Base-by-base conservation (phyloP, 2,113 vertebrate genomes). In the Genyomyrus donnyi region DNA sequence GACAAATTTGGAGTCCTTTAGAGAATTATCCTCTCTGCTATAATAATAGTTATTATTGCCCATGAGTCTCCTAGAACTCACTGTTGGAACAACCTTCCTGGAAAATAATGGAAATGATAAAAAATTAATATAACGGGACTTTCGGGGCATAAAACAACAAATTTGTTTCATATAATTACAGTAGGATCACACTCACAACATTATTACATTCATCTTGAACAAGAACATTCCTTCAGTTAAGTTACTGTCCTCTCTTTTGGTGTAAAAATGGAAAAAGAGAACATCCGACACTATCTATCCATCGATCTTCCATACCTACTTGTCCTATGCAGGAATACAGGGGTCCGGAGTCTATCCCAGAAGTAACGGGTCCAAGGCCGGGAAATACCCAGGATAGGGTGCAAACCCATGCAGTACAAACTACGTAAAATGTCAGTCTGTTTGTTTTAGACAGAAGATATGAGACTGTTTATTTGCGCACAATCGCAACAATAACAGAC, bases 1-100 rank as follows among this genome's bases (percentile, higher is more conserved):
- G 91, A 90, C 86, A 91, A 91, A 93, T 94, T 89, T 62, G 52
- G 91, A 91, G 50, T 90, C 89, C 87, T 88, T 92, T 56, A 90
- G 45, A 70, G 27, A 89, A 89, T 88, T 88, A 91, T 83, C 74
- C 87, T 91, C n/a, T 90, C 89, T 42, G 80, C 89, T 35, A 49
- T 88, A 90, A 70, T 74, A 89, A 58, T 66, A 89, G 90, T 74
- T 70, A 85, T 46, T 56, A 35, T 5, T 31, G 85, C 89, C 48
- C 49, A 19, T n/a, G 21, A 85, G 80, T 53, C 52, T 80, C 85
- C 35, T 89, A 66, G 49, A 88, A 83, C 66, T 50, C 83, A 62
- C 46, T 86, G 66, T 19, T 19, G 39, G 49, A 87, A 56, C 90
- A 80, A 24, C 49, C 58, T 45, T 62, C 27, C 42, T 50, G 87